phyloP scores from a whole-genome alignment of 1,140 invertebrate species.

The Lepidurus packardi region DNA sequence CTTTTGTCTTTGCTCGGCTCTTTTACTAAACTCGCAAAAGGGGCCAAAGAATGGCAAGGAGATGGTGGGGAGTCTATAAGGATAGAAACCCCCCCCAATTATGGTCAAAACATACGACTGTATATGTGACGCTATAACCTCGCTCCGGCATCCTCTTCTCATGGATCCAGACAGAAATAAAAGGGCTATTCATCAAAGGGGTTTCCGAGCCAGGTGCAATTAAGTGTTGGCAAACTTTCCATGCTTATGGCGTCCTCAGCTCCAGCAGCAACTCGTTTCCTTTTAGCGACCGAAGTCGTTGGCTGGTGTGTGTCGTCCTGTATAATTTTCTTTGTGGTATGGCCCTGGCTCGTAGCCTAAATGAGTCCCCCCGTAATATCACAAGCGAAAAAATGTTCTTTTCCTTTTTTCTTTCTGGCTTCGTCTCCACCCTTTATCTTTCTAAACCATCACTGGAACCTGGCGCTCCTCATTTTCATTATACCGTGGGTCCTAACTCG shows the following conservation, averaged over 20 bases:
- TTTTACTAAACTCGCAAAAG: background rate
- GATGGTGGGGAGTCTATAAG: background rate
- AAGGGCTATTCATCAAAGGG: slow-evolving; percentile 17
- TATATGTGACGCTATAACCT: slow-evolving; percentile 13
- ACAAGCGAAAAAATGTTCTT: background rate
- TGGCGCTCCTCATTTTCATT: slow-evolving; percentile 19
- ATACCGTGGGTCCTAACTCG: slow-evolving; percentile 9
- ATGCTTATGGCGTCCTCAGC: slow-evolving; percentile 18
- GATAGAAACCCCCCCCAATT: background rate
- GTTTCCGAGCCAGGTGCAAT: slow-evolving; percentile 16
- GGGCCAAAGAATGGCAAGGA: background rate
- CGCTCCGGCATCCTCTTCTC: background rate
- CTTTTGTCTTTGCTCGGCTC: slow-evolving; percentile 21
- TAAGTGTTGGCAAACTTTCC: slow-evolving; percentile 19
- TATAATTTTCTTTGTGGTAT: slow-evolving; percentile 20
- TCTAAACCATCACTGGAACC: background rate
- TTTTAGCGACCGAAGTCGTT: slow-evolving; percentile 21
- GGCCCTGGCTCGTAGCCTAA: background rate
- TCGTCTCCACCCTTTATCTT: background rate
- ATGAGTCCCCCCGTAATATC: slow-evolving; percentile 4
- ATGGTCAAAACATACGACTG: slow-evolving; percentile 8
- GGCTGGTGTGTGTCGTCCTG: slow-evolving; percentile 20
- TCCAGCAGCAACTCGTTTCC: background rate
- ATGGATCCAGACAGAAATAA: background rate
- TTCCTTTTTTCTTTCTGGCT: background rate